Conservation (phyloP, 2,797 vertebrate genomes). For the Nothura maculosa region DNA sequence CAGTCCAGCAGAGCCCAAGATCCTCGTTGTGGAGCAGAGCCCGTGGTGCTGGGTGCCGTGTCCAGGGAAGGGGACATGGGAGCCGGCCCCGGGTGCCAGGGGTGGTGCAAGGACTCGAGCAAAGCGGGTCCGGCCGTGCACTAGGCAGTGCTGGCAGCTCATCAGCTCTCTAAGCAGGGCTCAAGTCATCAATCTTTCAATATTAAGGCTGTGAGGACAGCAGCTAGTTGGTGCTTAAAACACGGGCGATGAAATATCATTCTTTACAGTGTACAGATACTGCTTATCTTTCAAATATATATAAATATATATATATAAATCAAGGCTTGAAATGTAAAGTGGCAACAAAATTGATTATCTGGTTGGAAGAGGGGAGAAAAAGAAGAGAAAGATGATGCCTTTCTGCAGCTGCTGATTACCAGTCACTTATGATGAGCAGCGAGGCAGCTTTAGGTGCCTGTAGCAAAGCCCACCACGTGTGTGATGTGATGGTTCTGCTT, state of each 20-base stretch:
- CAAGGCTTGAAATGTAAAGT: slow-evolving; percentile 24
- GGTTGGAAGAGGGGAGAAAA: neutral
- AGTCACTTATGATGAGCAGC: slow-evolving; percentile 17
- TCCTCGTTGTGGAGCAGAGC: neutral
- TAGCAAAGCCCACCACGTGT: neutral
- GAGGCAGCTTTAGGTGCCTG: slow-evolving; percentile 19
- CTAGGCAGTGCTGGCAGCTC: neutral
- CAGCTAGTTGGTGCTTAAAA: slow-evolving; percentile 33
- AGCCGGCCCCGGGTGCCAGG: neutral
- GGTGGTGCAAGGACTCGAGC: neutral
- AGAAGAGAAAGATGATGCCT: neutral
- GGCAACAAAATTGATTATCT: slow-evolving; percentile 30
- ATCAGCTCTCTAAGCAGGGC: neutral
- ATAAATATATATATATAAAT: slow-evolving; percentile 55
- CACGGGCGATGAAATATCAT: neutral
- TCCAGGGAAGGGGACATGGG: neutral
- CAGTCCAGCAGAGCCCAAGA: neutral
- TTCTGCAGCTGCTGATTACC: neutral
- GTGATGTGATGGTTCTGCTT: neutral
- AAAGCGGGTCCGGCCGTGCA: neutral
- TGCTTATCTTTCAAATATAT: slow-evolving; percentile 31
- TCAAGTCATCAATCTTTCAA: neutral
- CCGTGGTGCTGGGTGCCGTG: neutral
- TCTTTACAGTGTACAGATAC: neutral
- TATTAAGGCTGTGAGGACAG: neutral